Evolutionary conservation across 1,140 invertebrate species (phyloP).

Genomic region (Teleopsis dalmanni): DNA sequence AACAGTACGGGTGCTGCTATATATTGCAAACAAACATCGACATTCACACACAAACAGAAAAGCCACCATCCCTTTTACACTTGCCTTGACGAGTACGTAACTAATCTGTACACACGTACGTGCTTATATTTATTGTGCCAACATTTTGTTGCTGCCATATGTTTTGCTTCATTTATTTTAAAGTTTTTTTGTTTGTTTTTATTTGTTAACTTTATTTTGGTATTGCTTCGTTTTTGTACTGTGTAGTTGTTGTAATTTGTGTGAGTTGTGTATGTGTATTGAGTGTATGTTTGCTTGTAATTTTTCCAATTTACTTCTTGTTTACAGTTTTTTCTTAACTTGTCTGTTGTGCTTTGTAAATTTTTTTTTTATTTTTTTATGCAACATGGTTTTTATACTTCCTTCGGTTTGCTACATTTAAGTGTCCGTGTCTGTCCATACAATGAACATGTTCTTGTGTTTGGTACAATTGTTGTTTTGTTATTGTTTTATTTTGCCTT

Average conservation of each 20-base stretch:
- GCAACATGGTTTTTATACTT: no score
- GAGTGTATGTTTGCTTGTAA: neutral
- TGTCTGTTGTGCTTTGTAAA: no score
- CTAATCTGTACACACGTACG: neutral
- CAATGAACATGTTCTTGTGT: neutral
- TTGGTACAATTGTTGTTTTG: slow-evolving; percentile 2
- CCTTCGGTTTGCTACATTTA: no score
- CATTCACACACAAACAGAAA: neutral
- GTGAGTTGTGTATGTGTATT: slow-evolving; percentile 5
- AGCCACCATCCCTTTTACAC: neutral
- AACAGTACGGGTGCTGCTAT: neutral
- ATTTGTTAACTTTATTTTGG: neutral
- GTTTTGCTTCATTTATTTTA: slow-evolving; percentile 8
- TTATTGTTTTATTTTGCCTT: neutral
- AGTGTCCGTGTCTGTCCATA: no score
- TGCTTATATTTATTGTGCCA: neutral
- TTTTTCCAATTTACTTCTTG: slow-evolving; percentile 5
- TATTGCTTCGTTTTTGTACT: neutral
- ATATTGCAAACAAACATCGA: neutral
- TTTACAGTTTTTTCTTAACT: neutral
- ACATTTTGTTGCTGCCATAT: neutral
- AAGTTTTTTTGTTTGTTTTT: neutral
- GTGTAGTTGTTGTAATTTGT: neutral
- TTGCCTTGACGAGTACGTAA: neutral
- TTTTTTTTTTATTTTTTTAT: no score